Base-by-base conservation (phyloP, 2,888 invertebrate genomes). In the Liodrosophila aerea region DNA sequence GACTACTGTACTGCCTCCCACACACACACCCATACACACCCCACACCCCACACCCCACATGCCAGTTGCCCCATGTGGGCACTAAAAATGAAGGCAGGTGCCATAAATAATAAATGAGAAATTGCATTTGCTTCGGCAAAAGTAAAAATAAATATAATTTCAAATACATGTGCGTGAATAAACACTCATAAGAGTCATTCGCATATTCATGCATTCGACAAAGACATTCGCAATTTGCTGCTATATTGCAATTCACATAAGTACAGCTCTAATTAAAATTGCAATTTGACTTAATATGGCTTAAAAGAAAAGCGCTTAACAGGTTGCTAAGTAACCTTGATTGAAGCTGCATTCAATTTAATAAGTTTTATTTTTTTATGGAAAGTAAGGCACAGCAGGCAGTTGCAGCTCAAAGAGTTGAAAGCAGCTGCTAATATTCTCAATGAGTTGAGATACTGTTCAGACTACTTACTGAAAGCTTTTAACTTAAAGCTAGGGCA, bases 21-120 rank as follows among this genome's bases (percentile, higher is more conserved):
- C 22, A 22, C 22, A 22, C 22, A 22, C 5, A 5, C 22, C 22
- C 22, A 22, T 33, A 2, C 9, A 13, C 39, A 7, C 54, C 47
- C n/a, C 30, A 27, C 1, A 0, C 31, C 30, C 4, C 7, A 15
- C 39, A 39, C 43, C 43, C 46, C 50, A 11, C 29, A 1, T 1
- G 3, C 16, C 15, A 34, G 3, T 4, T 12, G 49, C 54, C 51
- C 70, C 65, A 68, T 29, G 61, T 46, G 72, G 44, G 61, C 49
- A 71, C 71, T 77, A 64, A 82, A 85, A 85, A 58, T 58, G 62
- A 65, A 61, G 68, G 61, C 82, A 85, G 80, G 72, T 71, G 63
- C 69, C 69, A 78, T 78, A 84, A 82, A 78, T 78, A 82, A 82
- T 67, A 78, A 74, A 78, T 78, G 78, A 72, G 65, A 69, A 84